Conservation (phyloP, 2,888 invertebrate species). For the Calliopum simillimum region DNA sequence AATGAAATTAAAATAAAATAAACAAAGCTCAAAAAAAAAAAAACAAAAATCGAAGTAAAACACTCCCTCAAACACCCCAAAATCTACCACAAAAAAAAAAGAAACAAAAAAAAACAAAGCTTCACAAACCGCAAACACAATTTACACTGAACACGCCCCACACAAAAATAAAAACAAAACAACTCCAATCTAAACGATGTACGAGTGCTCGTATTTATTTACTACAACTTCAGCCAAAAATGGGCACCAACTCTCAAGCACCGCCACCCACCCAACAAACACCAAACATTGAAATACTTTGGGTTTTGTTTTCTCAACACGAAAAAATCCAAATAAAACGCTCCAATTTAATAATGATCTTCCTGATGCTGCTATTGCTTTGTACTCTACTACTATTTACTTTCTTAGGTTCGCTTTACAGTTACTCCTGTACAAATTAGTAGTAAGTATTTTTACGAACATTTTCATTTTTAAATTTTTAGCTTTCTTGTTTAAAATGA, state of each 20-base stretch:
- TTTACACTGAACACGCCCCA: too few relatives aligned
- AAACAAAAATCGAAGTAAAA: background rate
- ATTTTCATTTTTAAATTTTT: background rate
- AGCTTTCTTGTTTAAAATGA: background rate
- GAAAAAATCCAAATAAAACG: slow-evolving; percentile 11
- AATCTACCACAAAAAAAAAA: background rate
- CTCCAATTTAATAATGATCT: slow-evolving; percentile 12
- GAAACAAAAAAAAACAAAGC: slow-evolving; percentile 17
- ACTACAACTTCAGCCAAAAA: slow-evolving; percentile 12
- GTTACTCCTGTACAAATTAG: too few relatives aligned
- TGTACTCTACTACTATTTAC: background rate
- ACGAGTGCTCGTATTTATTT: slow-evolving; percentile 16
- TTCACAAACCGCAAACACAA: background rate
- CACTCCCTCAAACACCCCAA: slow-evolving; percentile 24
- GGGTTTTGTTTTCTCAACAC: background rate
- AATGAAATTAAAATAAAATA: too few relatives aligned
- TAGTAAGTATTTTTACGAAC: too few relatives aligned
- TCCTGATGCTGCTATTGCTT: background rate
- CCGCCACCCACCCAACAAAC: background rate
- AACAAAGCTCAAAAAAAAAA: background rate
- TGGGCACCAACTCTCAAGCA: background rate
- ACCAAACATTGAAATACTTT: background rate
- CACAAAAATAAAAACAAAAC: too few relatives aligned
- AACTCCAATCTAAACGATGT: background rate
- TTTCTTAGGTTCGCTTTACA: background rate